Conservation (phyloP, 2,797 vertebrate species). For the Acanthornis magna region DNA sequence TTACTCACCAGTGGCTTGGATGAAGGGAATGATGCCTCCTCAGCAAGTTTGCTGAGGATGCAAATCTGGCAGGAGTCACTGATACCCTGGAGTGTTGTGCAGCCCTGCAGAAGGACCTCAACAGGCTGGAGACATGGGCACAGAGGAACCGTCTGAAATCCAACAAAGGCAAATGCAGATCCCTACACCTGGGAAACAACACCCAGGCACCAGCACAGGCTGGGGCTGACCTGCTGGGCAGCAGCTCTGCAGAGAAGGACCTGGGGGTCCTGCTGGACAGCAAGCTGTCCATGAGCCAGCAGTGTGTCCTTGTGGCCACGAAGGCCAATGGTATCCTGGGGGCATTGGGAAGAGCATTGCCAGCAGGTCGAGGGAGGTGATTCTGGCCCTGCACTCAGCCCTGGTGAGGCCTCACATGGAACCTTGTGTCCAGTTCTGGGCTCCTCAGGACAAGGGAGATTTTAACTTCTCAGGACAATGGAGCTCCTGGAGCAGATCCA, state of each 20-base stretch:
- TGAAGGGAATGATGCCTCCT: neutral
- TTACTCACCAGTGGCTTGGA: neutral
- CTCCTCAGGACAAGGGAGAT: neutral
- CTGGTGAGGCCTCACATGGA: neutral
- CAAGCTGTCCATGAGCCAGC: neutral
- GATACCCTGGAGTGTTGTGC: neutral
- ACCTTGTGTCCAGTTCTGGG: neutral
- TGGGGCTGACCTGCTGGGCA: neutral
- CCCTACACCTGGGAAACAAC: neutral
- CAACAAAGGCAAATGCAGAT: neutral
- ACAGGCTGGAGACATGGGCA: neutral
- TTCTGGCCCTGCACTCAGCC: fast-evolving
- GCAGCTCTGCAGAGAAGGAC: neutral
- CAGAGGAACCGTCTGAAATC: neutral
- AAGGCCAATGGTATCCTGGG: neutral
- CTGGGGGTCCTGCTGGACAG: neutral
- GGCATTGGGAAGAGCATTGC: neutral
- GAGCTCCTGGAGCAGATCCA: neutral
- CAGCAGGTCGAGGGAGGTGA: neutral
- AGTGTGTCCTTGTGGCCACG: neutral
- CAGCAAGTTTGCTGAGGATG: neutral
- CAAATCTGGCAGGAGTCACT: neutral
- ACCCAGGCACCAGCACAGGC: neutral
- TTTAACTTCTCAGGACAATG: too few species aligned
- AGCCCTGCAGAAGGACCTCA: neutral